These are phyloP conservation scores for Biston stratarius DNA, from an alignment of 2,888 invertebrate species.

Conservation along the genomic window DNA sequence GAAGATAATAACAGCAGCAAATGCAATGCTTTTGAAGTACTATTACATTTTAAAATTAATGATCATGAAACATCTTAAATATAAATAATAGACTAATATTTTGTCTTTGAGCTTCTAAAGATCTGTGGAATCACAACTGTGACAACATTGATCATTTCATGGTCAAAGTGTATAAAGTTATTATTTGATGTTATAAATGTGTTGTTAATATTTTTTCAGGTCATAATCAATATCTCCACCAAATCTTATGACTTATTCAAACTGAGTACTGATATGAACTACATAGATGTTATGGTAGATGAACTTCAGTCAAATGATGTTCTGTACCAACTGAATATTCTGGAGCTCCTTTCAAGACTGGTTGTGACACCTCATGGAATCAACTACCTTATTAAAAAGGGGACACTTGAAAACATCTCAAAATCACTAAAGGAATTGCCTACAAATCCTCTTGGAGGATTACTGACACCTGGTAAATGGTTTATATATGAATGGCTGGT, in stretches of 20 bases:
- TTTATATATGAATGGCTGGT: conserved; percentile 27
- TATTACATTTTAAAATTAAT: neutral
- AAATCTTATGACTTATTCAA: conserved; percentile 87
- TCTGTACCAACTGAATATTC: conserved; percentile 91
- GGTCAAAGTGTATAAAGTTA: neutral
- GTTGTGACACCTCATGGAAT: conserved; percentile 91
- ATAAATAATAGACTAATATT: neutral
- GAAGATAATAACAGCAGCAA: conserved; percentile 76
- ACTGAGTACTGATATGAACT: conserved; percentile 86
- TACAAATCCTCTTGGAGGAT: conserved; percentile 87
- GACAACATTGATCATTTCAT: too few species aligned
- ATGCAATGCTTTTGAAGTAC: conserved; percentile 35
- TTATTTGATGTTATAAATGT: neutral
- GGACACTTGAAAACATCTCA: conserved; percentile 88
- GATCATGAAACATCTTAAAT: too few species aligned
- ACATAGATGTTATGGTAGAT: conserved; percentile 88
- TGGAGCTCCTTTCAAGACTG: conserved; percentile 92
- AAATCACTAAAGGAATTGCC: conserved; percentile 86
- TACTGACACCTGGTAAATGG: conserved; percentile 89
- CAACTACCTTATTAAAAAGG: conserved; percentile 89
- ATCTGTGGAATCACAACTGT: too few species aligned
- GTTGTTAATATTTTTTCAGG: conserved; percentile 65
- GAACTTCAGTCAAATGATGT: conserved; percentile 91
- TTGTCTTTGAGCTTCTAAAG: too few species aligned
- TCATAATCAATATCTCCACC: conserved; percentile 88